A percentile compares a stretch with the other conserved stretches of the same genome.
Evolutionary conservation across 2,888 invertebrate species (phyloP).

Genomic region (Xestia ashworthii): DNA sequence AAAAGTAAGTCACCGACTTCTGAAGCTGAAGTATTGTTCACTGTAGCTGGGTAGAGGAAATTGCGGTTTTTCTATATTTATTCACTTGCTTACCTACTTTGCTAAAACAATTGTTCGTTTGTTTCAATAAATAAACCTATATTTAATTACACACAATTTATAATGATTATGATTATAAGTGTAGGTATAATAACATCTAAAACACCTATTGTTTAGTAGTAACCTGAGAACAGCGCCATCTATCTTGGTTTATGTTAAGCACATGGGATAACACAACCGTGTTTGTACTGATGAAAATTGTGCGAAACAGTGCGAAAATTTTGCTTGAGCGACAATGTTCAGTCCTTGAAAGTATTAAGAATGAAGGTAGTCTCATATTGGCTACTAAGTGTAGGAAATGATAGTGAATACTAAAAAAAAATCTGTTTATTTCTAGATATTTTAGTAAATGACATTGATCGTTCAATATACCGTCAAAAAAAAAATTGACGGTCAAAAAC

Average conservation of each 20-base stretch:
- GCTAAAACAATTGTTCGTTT: not conserved
- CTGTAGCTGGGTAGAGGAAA: not conserved
- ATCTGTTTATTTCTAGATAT: not conserved
- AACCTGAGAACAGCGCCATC: slow-evolving; percentile 42
- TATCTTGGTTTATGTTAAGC: slow-evolving; percentile 6
- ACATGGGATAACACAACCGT: not conserved
- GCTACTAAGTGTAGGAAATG: not conserved
- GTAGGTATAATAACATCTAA: not conserved
- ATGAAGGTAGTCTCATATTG: slow-evolving; percentile 25
- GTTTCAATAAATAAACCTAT: not conserved
- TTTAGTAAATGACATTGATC: not conserved
- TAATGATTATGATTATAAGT: not conserved
- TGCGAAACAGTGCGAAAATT: not conserved
- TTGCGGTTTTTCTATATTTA: not conserved
- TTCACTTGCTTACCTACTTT: not conserved
- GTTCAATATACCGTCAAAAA: not conserved
- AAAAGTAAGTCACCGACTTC: too few species aligned
- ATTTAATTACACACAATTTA: not conserved
- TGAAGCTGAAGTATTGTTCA: too few species aligned
- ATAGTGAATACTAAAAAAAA: not conserved
- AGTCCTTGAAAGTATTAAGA: not conserved
- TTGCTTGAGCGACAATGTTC: not conserved
- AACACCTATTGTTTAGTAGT: not conserved
- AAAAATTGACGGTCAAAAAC: not conserved
- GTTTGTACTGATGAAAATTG: not conserved